Base-by-base conservation (phyloP, 1,140 invertebrate genomes). In the Drosophila punjabiensis region DNA sequence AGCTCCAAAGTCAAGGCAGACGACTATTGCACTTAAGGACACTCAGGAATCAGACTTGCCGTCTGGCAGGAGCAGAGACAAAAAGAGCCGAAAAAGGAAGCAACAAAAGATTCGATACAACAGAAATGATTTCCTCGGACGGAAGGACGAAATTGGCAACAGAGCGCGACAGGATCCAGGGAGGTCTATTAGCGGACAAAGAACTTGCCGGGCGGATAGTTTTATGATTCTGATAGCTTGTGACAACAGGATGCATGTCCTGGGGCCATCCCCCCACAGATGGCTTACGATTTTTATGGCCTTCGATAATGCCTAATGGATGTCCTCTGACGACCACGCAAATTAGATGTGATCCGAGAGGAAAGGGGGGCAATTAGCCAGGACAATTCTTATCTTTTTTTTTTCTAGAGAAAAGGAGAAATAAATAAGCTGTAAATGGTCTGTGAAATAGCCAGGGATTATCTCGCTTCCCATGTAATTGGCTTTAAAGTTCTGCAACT, bases 91-190 rank as follows among this genome's bases (percentile, higher is more conserved):
- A 53, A 76, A 75, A 71, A 70, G 86, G 86, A 86, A 90, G 75
- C 86, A 74, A 80, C 82, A 82, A 90, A 86, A 90, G 87, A 88
- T 90, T 80, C 86, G 82, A 90, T 90, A 90, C 84, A 90, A 90
- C 89, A 90, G 84, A 90, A 90, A 90, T 90, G 86, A 90, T 90
- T 90, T 90, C 86, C 86, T 90, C 28, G 59, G 71, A 85, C 70
- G 86, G 82, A 88, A 89, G 62, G 78, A 66, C 75, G 76, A 89
- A 89, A 86, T 82, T 90, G 86, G 79, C 75, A 82, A 81, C 14
- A 18, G 81, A 82, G 60, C 63, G 84, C 81, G 81, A 81, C 62
- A 71, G 63, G 59, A 82, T 80, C 55, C 55, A 35, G 68, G 11
- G 8, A 43, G 85, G 79, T 90, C 86, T 90, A 90, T 90, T 90